Percentiles rank a stretch among this genome's conserved stretches.
These are phyloP conservation scores for Xanthorhoe spadicearia DNA, from an alignment of 2,888 invertebrate genomes.

Conservation along the genomic window DNA sequence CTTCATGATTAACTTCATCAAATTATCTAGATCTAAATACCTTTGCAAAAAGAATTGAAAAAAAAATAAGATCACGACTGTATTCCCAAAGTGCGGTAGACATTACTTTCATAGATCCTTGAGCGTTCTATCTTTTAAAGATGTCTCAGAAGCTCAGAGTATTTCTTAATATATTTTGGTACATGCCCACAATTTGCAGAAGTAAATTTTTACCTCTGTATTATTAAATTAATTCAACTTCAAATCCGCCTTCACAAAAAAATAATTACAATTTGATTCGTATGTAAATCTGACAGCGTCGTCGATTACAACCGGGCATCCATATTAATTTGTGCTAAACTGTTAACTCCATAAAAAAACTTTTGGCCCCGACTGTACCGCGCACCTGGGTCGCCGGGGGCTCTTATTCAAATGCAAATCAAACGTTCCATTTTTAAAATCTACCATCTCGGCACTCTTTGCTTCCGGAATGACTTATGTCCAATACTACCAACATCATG, in stretches of 20 bases:
- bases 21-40: background rate
- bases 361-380: slow-evolving; percentile 73
- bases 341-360: slow-evolving; percentile 57
- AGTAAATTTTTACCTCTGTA: background rate
- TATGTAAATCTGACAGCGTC: slow-evolving; percentile 63
- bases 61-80: too few relatives aligned
- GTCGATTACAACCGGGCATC: slow-evolving; percentile 70
- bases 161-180: too few relatives aligned
- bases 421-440: slow-evolving; percentile 85
- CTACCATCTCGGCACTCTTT: slow-evolving; percentile 82
- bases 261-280: slow-evolving; percentile 48
- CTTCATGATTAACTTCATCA: background rate
- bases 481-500: slow-evolving; percentile 67
- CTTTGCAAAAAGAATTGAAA: too few relatives aligned
- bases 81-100: too few relatives aligned
- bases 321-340: slow-evolving; percentile 64
- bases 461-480: slow-evolving; percentile 83
- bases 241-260: background rate
- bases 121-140: too few relatives aligned
- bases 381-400: slow-evolving; percentile 84
- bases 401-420: slow-evolving; percentile 86
- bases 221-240: background rate
- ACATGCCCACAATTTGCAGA: too few relatives aligned
- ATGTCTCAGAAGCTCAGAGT: too few relatives aligned
- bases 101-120: too few relatives aligned